phyloP scores from a whole-genome alignment of 1,140 invertebrate genomes.

The Tetranychus urticae region DNA sequence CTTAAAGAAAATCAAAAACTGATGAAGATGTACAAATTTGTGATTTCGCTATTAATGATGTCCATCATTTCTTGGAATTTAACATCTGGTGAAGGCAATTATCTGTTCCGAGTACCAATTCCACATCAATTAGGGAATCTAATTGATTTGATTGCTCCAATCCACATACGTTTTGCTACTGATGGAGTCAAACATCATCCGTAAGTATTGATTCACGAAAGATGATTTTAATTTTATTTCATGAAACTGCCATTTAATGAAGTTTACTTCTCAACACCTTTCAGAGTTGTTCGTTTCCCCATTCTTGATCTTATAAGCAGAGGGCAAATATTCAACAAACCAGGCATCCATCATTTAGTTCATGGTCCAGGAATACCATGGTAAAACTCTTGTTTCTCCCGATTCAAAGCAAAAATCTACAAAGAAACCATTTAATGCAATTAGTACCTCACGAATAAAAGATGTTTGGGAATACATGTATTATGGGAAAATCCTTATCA shows the following conservation, averaged over 20 bases:
- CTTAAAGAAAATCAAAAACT: neutral
- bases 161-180: neutral
- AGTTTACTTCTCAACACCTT: neutral
- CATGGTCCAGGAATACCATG: neutral
- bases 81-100: neutral
- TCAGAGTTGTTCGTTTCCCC: neutral
- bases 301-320: neutral
- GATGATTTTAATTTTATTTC: too few species aligned
- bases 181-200: constrained; percentile 2
- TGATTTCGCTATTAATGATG: neutral
- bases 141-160: neutral
- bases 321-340: neutral
- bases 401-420: too few species aligned
- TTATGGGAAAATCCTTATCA: too few species aligned
- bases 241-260: neutral
- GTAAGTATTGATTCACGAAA: neutral
- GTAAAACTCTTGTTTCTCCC: neutral
- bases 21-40: neutral
- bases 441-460: too few species aligned
- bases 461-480: too few species aligned
- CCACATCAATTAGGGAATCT: neutral
- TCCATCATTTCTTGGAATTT: neutral
- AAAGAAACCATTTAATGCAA: too few species aligned
- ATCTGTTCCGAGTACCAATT: neutral
- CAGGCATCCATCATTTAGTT: neutral